Evolutionary conservation across 2,113 vertebrate genomes (phyloP).

Genomic region (human): DNA sequence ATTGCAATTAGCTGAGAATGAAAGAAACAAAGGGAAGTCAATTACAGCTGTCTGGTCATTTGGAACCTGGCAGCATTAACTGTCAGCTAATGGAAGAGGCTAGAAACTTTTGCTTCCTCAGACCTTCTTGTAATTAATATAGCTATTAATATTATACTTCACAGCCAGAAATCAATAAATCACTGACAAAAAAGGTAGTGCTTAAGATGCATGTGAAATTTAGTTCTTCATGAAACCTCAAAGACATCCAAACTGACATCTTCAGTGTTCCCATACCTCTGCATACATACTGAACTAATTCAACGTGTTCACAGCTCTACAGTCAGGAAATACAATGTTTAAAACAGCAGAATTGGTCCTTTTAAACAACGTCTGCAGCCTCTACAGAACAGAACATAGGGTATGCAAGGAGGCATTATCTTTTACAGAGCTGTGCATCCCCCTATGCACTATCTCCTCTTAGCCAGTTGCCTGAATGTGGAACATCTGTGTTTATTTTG

Average conservation of each 20-base stretch:
- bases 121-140: constrained; percentile 58
- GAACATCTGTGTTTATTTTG: constrained; percentile 89
- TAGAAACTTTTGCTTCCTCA: constrained; percentile 64
- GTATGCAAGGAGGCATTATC: background rate
- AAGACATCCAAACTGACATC: background rate
- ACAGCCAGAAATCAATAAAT: constrained; percentile 60
- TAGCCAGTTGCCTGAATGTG: constrained; percentile 63
- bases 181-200: constrained; percentile 18
- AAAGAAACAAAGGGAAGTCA: constrained; percentile 24
- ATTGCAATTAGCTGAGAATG: constrained; percentile 27
- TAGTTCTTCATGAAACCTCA: background rate
- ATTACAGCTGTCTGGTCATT: constrained; percentile 40
- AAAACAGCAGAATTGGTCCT: constrained; percentile 16
- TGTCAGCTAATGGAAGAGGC: constrained; percentile 55
- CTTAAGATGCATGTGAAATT: constrained; percentile 52
- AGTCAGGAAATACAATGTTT: background rate
- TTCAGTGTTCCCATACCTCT: rapidly evolving
- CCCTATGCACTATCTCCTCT: constrained; percentile 54
- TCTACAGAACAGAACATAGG: background rate
- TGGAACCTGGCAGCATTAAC: constrained; percentile 8
- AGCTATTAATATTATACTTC: constrained; percentile 39
- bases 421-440: constrained; percentile 34
- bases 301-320: background rate
- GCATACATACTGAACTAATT: background rate
- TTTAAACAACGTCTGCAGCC: background rate